phyloP scores from a whole-genome alignment of 2,888 invertebrate genomes.

The Trichacis sp. region DNA sequence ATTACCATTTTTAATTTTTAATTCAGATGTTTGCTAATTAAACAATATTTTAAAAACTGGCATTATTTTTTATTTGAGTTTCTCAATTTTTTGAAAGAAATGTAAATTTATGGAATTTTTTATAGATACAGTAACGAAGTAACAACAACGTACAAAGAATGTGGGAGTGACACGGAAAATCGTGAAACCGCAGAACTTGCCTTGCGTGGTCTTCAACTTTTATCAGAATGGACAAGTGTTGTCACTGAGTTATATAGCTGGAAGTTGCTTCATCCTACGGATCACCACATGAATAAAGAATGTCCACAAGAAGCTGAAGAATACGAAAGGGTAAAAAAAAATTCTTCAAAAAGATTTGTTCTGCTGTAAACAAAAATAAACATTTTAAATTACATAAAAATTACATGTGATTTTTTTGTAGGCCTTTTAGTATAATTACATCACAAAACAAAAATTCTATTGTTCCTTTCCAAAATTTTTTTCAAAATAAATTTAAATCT shows the following conservation, averaged over 20 bases:
- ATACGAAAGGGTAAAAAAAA: constrained; percentile 92
- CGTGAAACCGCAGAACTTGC: constrained; percentile 91
- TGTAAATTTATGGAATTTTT: neutral
- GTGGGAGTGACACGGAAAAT: constrained; percentile 92
- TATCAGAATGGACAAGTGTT: constrained; percentile 97
- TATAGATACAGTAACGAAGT: constrained; percentile 73
- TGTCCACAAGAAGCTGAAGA: constrained; percentile 98
- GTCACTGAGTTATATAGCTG: constrained; percentile 97
- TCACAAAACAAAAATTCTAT: no score
- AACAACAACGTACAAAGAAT: constrained; percentile 93
- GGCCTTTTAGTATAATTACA: no score
- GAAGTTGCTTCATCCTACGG: constrained; percentile 98
- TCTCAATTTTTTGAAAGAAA: neutral
- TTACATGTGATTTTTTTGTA: no score
- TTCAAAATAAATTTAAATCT: neutral
- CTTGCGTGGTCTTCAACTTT: constrained; percentile 89
- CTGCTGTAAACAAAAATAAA: no score
- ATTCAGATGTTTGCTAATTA: no score
- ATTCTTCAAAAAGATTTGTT: no score
- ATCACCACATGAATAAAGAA: constrained; percentile 93
- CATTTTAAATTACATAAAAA: no score
- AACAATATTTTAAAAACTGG: no score
- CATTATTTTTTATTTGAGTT: no score
- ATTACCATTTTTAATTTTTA: no score
- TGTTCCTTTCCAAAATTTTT: constrained; percentile 16